These are phyloP conservation scores for Micrastur ruficollis DNA, from an alignment of 2,797 vertebrate genomes.

Conservation along the genomic window DNA sequence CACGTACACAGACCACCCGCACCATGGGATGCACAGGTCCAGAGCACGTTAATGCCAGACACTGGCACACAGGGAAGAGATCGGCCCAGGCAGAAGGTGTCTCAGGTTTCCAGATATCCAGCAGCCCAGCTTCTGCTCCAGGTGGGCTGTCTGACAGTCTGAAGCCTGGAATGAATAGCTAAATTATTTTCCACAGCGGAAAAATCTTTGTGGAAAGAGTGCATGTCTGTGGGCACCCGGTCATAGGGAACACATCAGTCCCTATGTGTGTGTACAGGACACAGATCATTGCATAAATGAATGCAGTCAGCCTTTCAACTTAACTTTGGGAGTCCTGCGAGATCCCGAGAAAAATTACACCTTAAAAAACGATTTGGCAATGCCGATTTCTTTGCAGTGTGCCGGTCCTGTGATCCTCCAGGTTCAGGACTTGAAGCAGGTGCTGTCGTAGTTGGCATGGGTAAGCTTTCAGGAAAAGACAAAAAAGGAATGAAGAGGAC, in stretches of 20 bases:
- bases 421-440: background rate
- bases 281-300: background rate
- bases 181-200: background rate
- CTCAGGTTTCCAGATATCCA: background rate
- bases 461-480: background rate
- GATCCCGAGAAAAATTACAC: background rate
- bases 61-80: background rate
- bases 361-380: background rate
- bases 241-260: background rate
- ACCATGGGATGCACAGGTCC: accelerated
- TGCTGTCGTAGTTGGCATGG: accelerated
- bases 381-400: background rate
- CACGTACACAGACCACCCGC: background rate
- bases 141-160: background rate
- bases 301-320: background rate
- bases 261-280: accelerated
- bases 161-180: background rate
- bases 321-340: background rate
- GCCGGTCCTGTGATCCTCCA: background rate
- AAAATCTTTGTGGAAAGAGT: background rate
- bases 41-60: background rate
- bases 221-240: background rate
- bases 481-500: background rate
- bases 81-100: background rate
- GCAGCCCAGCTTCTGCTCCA: background rate